Percentiles rank a stretch among this genome's conserved stretches.
Evolutionary conservation across 2,797 vertebrate species (phyloP).

Genomic region (Crenuchus spilurus): DNA sequence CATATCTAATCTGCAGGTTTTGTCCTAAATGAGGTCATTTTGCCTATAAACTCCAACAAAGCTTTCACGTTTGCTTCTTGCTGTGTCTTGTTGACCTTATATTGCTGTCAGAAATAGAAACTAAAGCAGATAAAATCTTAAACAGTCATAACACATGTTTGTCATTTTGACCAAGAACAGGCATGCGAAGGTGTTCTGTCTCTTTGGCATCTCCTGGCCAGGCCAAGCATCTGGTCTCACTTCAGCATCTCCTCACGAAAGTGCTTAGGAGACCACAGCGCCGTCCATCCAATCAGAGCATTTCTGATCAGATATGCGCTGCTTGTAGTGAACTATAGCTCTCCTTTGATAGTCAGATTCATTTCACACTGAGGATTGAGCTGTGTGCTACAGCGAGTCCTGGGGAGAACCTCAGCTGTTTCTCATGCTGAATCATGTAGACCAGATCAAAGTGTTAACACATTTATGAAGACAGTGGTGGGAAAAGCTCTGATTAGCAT

Average conservation of each 20-base stretch:
- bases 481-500: neutral
- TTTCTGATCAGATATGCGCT: constrained; percentile 21
- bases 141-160: constrained; percentile 31
- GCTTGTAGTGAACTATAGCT: neutral
- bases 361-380: constrained; percentile 16
- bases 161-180: constrained; percentile 45
- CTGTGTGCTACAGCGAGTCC: neutral
- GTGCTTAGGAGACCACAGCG: neutral
- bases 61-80: neutral
- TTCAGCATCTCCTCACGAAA: constrained; percentile 43
- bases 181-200: constrained; percentile 35
- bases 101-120: neutral
- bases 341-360: constrained; percentile 16
- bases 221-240: constrained; percentile 52
- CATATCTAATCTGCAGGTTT: neutral
- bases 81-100: neutral
- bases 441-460: neutral
- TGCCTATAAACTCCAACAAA: neutral
- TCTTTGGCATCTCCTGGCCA: constrained; percentile 22
- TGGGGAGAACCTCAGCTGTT: neutral
- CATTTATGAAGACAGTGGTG: constrained; percentile 3
- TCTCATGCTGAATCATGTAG: neutral
- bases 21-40: neutral
- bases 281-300: constrained; percentile 20
- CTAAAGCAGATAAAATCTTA: constrained; percentile 32